Base-by-base conservation (phyloP, 1,140 invertebrate species). In the Drosophila arawakana region DNA sequence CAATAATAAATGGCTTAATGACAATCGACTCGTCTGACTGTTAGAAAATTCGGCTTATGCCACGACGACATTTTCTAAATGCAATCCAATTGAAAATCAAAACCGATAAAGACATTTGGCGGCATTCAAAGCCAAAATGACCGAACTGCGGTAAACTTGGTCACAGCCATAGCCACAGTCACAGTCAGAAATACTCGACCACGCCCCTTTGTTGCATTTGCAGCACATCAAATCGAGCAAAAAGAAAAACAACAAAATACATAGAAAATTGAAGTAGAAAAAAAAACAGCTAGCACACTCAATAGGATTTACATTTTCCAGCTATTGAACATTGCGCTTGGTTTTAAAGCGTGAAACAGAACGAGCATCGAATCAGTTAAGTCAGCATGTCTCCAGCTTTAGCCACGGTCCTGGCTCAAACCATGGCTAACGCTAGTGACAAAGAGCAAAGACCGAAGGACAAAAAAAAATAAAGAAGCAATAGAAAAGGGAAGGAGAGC, bases 231-330 rank as follows among this genome's bases (percentile, higher is more conserved):
- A 44, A 43, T 15, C 2, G 34, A 71, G 9, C 9, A 46, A 65
- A 75, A 84, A 70, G 18, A 21, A 21, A 21, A 21, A 21, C 18
- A 21, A 70, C 13, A 63, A 13, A 13, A 47, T 41, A 7, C 18
- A 7, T 15, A 49, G 15, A n/a, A 52, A 61, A 72, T 49, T 70
- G 50, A 68, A 66, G 30, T 57, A 47, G 59, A 30, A n/a, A 46
- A 66, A 78, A 78, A 60, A 62, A 60, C 46, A 65, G 49, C 57
- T 74, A 73, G 44, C 80, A 62, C 18, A 89, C 69, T 88, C 80
- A 88, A 89, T 89, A 62, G 74, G 83, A 88, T 88, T 88, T 88
- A 88, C 83, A 88, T 88, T 88, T 88, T 88, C 83, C 83, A 89
- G 83, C 83, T 89, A 88, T 88, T 88, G 83, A 88, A 74, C 83